phyloP scores from a whole-genome alignment of 2,113 vertebrate species.

The Cryptoleucopteryx plumbea region DNA sequence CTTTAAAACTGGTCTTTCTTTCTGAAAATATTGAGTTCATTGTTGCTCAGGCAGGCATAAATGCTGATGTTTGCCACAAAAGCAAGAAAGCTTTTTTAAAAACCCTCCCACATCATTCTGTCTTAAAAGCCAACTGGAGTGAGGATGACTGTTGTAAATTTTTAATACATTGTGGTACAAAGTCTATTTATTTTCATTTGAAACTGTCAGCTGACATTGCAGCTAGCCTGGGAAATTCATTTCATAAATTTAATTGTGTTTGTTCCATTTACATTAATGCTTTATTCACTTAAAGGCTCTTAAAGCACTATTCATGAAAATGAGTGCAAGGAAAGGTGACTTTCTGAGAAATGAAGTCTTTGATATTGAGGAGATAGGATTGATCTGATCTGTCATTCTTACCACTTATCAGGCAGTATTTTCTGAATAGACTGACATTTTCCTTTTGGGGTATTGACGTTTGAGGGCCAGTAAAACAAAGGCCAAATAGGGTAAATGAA shows the following conservation, averaged over 20 bases:
- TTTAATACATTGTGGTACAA: constrained; percentile 50
- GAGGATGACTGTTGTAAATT: constrained; percentile 15
- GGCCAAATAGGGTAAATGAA: neutral
- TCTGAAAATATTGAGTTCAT: constrained; percentile 27
- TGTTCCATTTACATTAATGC: constrained; percentile 2
- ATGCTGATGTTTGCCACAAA: constrained; percentile 13
- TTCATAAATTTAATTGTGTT: constrained; percentile 31
- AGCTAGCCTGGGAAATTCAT: constrained; percentile 15
- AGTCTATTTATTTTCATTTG: constrained; percentile 56
- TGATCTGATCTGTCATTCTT: neutral
- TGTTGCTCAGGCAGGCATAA: neutral
- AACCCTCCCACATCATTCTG: neutral
- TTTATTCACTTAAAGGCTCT: constrained; percentile 33
- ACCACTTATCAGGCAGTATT: neutral
- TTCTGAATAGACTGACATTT: neutral
- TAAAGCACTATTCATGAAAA: neutral
- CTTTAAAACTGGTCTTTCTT: constrained; percentile 25
- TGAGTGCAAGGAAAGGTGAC: neutral
- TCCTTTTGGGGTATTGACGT: neutral
- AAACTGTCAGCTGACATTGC: constrained; percentile 16
- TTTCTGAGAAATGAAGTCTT: neutral
- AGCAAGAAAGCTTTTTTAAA: neutral
- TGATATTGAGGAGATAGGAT: neutral
- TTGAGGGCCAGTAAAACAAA: neutral
- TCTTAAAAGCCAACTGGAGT: constrained; percentile 14